phyloP scores from a whole-genome alignment of 2,888 invertebrate species.

The Drosophila antonietae region DNA sequence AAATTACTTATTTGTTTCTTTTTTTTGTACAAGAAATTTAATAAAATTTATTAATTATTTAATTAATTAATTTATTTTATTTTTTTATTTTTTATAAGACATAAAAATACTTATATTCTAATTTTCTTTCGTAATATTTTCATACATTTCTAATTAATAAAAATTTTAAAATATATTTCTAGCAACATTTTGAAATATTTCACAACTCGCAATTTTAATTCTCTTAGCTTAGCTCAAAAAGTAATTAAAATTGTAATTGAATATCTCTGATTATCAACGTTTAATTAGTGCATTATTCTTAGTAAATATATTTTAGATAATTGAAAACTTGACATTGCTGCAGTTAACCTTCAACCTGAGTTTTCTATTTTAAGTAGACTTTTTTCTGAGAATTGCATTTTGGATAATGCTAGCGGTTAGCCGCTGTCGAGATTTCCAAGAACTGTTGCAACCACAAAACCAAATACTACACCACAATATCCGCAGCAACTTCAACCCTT shows the following conservation, averaged over 20 bases:
- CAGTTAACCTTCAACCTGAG: conserved; percentile 26
- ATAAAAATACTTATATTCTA: too few relatives aligned
- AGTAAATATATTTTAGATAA: background rate
- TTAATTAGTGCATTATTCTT: background rate
- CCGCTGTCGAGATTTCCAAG: conserved; percentile 32
- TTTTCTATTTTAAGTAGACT: conserved; percentile 31
- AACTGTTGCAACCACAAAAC: conserved; percentile 7
- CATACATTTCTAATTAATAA: too few relatives aligned
- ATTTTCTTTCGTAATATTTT: too few relatives aligned
- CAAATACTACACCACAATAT: background rate
- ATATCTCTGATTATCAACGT: background rate
- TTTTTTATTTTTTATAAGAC: too few relatives aligned
- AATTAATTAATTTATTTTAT: too few relatives aligned
- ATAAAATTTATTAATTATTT: too few relatives aligned
- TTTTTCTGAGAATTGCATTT: conserved; percentile 9
- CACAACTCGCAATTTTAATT: background rate
- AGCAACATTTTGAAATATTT: too few relatives aligned
- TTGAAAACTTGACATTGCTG: conserved; percentile 13
- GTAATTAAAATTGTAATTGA: background rate
- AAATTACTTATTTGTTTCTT: too few relatives aligned
- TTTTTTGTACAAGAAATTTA: too few relatives aligned
- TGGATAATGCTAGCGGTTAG: conserved; percentile 16
- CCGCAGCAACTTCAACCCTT: background rate
- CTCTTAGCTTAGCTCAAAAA: background rate
- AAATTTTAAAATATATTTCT: too few relatives aligned